Percentiles rank a stretch among this genome's conserved stretches.
Conservation (phyloP, 2,797 vertebrate genomes). For the Periparus ater region DNA sequence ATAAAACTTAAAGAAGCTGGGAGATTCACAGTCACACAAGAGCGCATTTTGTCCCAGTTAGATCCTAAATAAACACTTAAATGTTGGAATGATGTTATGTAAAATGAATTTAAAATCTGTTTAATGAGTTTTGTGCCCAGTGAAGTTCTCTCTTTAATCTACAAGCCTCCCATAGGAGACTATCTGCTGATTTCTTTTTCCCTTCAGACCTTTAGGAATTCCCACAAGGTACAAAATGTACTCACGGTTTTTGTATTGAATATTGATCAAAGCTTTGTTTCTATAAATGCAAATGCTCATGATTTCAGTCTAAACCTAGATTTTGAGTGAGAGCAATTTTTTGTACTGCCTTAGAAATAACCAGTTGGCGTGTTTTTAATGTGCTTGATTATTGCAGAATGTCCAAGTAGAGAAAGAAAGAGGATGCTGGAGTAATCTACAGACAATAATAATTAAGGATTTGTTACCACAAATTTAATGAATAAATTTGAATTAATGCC, state of each 20-base stretch:
- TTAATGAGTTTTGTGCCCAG: neutral
- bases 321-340: slow-evolving; percentile 33
- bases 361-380: neutral
- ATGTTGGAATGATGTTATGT: neutral
- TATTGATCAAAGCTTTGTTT: slow-evolving; percentile 54
- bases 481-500: neutral
- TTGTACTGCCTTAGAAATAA: slow-evolving; percentile 1
- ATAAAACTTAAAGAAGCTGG: neutral
- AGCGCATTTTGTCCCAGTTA: neutral
- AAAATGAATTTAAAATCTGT: neutral
- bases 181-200: slow-evolving; percentile 17
- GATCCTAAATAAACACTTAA: neutral
- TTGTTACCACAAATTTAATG: neutral
- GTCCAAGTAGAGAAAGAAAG: neutral
- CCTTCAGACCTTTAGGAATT: neutral
- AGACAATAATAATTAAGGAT: neutral
- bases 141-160: neutral
- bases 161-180: neutral
- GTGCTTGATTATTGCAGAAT: neutral
- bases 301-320: neutral
- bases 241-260: slow-evolving; percentile 16
- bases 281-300: slow-evolving; percentile 10
- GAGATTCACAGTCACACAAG: neutral
- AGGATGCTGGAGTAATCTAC: neutral
- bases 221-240: neutral